phyloP scores from a whole-genome alignment of 2,113 vertebrate genomes.

The Carlito syrichta region DNA sequence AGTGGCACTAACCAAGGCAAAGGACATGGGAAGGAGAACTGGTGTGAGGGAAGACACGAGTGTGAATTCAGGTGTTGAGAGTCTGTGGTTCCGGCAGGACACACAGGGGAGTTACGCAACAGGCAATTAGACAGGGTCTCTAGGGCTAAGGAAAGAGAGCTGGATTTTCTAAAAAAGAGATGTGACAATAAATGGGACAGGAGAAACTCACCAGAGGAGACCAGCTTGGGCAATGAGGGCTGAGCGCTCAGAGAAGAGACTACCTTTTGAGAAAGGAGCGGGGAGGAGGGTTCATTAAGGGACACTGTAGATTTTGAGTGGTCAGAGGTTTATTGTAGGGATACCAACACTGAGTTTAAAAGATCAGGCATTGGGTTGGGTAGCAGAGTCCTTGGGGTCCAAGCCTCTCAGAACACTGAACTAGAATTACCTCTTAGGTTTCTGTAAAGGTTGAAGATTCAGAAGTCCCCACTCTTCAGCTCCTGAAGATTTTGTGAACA shows the following conservation, averaged over 20 bases:
- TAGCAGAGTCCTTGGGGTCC: background rate
- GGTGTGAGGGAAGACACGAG: background rate
- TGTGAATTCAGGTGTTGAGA: background rate
- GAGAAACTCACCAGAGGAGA: background rate
- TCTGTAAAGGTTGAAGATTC: conserved; percentile 7
- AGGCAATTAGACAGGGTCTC: background rate
- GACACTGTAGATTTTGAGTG: background rate
- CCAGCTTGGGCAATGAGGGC: background rate
- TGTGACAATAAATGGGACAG: background rate
- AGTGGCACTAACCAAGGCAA: background rate
- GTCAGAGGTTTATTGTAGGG: background rate
- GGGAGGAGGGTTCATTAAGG: background rate
- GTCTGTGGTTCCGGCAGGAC: background rate
- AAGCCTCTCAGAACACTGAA: background rate
- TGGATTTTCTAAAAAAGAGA: background rate
- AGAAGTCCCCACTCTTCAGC: background rate
- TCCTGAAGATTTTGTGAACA: background rate
- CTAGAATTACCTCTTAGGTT: background rate
- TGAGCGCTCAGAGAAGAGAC: background rate
- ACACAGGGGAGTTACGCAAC: accelerated
- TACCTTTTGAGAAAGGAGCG: background rate
- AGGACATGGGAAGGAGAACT: background rate
- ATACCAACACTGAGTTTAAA: background rate
- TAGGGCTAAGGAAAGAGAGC: background rate
- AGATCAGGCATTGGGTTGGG: background rate